Evolutionary conservation across 2,797 vertebrate genomes (phyloP).

Genomic region (Phalloptychus januarius): DNA sequence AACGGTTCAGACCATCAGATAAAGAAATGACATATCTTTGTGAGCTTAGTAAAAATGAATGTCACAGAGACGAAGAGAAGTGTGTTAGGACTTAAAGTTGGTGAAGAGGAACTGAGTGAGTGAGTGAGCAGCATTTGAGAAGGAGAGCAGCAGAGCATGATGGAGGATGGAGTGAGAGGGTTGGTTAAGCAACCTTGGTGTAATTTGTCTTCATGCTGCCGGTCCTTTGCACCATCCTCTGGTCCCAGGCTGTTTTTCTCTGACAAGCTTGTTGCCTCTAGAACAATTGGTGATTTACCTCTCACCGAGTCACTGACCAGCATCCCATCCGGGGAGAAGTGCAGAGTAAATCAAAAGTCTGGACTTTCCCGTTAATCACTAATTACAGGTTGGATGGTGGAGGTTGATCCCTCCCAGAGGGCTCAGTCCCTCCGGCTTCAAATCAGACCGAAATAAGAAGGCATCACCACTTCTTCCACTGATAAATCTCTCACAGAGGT

Average conservation of each 20-base stretch:
- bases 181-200: slow-evolving; percentile 62
- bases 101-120: slow-evolving; percentile 43
- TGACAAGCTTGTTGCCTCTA: slow-evolving; percentile 74
- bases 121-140: slow-evolving; percentile 45
- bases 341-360: slow-evolving; percentile 72
- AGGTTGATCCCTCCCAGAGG: slow-evolving; percentile 67
- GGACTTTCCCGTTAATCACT: slow-evolving; percentile 71
- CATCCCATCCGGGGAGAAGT: slow-evolving; percentile 54
- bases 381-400: slow-evolving; percentile 70
- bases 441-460: slow-evolving; percentile 64
- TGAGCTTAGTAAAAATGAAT: slow-evolving; percentile 44
- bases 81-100: slow-evolving; percentile 39
- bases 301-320: slow-evolving; percentile 55
- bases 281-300: slow-evolving; percentile 75
- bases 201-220: slow-evolving; percentile 69
- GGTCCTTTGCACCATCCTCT: slow-evolving; percentile 48
- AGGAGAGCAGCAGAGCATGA: slow-evolving; percentile 54
- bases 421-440: slow-evolving; percentile 47
- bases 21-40: slow-evolving; percentile 41
- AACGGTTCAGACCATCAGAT: slow-evolving; percentile 11
- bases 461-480: slow-evolving; percentile 60
- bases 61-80: slow-evolving; percentile 23
- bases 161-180: slow-evolving; percentile 53
- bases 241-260: slow-evolving; percentile 60
- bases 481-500: slow-evolving; percentile 68